A percentile compares a stretch with the other conserved stretches of the same genome.
Conservation (phyloP, 1,140 invertebrate genomes). For the Eurosta solidaginis region DNA sequence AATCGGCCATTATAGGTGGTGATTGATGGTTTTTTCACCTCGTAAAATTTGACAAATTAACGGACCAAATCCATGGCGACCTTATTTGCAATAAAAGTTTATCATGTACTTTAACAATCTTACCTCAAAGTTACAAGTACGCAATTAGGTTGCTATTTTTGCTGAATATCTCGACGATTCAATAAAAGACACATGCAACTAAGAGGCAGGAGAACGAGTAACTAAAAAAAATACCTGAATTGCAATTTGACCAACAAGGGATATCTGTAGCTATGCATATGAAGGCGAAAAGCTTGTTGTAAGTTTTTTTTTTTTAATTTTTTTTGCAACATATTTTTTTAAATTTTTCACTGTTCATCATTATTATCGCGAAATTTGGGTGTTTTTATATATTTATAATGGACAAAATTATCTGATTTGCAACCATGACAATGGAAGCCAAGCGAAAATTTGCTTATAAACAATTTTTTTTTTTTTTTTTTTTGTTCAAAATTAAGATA, state of each 20-base stretch:
- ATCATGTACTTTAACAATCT: no score
- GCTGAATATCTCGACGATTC: background rate
- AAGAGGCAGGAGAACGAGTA: background rate
- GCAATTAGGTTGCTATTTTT: background rate
- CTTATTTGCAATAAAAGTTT: no score
- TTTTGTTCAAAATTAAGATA: background rate
- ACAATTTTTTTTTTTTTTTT: no score
- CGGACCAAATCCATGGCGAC: no score
- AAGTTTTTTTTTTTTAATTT: background rate
- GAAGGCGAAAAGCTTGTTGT: no score
- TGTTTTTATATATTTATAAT: constrained; percentile 28
- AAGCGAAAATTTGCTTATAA: no score
- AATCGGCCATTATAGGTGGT: no score
- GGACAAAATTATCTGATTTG: background rate
- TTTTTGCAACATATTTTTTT: background rate
- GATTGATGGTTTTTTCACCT: no score
- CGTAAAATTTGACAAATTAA: no score
- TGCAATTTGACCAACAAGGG: background rate
- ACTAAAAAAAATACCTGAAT: background rate
- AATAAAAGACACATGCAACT: background rate
- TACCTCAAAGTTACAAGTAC: background rate
- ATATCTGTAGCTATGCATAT: no score
- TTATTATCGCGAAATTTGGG: background rate
- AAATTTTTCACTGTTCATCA: background rate
- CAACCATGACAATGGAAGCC: background rate